phyloP scores from a whole-genome alignment of 2,113 vertebrate species.

The Polyodon spathula region DNA sequence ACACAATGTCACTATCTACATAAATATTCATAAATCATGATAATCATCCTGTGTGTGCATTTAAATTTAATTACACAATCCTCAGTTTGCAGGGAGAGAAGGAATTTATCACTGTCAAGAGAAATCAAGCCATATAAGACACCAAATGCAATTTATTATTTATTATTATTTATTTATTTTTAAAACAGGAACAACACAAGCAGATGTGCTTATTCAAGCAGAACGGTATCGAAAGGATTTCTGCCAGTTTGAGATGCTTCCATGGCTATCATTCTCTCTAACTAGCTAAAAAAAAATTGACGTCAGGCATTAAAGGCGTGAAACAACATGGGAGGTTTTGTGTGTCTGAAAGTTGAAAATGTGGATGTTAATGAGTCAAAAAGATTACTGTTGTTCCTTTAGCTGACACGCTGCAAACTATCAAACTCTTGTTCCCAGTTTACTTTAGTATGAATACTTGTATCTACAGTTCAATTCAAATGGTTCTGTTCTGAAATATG shows the following conservation, averaged over 20 bases:
- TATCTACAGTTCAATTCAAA: neutral
- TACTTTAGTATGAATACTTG: too few relatives aligned
- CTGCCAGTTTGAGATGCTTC: too few relatives aligned
- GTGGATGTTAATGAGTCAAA: too few relatives aligned
- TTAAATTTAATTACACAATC: constrained; percentile 25
- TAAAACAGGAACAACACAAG: neutral
- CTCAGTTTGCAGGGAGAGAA: constrained; percentile 19
- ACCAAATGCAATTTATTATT: constrained; percentile 14
- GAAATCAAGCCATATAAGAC: constrained; percentile 13
- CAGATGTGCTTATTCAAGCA: neutral
- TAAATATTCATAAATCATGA: constrained; percentile 17
- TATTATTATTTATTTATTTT: too few relatives aligned
- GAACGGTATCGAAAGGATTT: neutral
- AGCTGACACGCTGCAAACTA: too few relatives aligned
- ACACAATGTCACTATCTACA: neutral
- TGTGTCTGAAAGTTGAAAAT: too few relatives aligned
- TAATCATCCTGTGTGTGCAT: constrained; percentile 18
- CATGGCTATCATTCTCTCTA: neutral
- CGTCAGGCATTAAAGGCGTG: too few relatives aligned
- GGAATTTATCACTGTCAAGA: constrained; percentile 23
- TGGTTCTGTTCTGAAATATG: neutral
- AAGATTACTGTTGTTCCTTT: too few relatives aligned
- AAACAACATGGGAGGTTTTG: too few relatives aligned
- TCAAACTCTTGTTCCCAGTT: too few relatives aligned
- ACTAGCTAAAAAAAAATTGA: neutral